Percentiles rank a stretch among this genome's conserved stretches.
Conservation (phyloP, 2,888 invertebrate genomes). For the Gasteruption jaculator region DNA sequence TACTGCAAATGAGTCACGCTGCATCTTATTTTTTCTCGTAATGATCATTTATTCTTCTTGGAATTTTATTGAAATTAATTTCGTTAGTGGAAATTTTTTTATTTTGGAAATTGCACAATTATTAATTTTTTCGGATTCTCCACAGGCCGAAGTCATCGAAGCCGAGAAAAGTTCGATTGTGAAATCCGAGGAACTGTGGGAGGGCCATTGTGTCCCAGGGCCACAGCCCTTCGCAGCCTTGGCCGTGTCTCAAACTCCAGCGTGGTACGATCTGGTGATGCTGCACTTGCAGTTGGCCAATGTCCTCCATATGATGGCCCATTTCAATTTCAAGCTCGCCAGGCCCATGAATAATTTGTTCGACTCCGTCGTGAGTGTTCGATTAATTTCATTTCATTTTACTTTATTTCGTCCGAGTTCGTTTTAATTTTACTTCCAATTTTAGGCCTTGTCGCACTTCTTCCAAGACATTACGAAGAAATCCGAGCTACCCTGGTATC, state of each 20-base stretch:
- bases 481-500: constrained; percentile 39
- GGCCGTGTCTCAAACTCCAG: constrained; percentile 70
- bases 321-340: constrained; percentile 69
- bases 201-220: constrained; percentile 51
- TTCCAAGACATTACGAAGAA: constrained; percentile 45
- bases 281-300: constrained; percentile 77
- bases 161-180: constrained; percentile 52
- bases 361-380: constrained; percentile 63
- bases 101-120: constrained; percentile 2
- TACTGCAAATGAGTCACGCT: too few species aligned
- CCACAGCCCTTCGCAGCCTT: constrained; percentile 71
- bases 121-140: constrained; percentile 24
- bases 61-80: too few species aligned
- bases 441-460: constrained; percentile 42
- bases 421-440: constrained; percentile 9
- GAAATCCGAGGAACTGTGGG: constrained; percentile 65
- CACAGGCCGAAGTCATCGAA: constrained; percentile 49
- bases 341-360: constrained; percentile 74
- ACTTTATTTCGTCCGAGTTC: background rate
- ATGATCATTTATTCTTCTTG: too few species aligned
- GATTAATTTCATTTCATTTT: too few species aligned
- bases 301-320: constrained; percentile 73
- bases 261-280: constrained; percentile 72
- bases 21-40: too few species aligned
- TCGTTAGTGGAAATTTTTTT: background rate